phyloP scores from a whole-genome alignment of 2,113 vertebrate genomes.

The Glaucidium brasilianum region DNA sequence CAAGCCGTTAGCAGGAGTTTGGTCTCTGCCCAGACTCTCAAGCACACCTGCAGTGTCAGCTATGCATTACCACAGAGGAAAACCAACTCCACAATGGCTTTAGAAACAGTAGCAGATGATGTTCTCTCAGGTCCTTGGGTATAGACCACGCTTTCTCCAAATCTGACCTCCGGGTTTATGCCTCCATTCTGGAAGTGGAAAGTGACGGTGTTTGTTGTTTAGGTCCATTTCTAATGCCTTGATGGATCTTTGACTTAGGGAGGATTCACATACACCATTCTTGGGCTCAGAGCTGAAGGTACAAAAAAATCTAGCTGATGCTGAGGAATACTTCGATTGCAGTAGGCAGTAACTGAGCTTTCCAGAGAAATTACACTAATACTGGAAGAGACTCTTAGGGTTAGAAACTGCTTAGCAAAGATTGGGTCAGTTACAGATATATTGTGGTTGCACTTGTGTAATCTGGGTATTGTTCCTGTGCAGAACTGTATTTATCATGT shows the following conservation, averaged over 20 bases:
- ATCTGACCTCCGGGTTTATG: neutral
- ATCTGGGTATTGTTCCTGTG: neutral
- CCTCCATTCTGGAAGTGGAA: neutral
- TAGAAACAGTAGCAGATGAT: neutral
- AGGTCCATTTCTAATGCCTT: neutral
- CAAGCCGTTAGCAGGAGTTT: neutral
- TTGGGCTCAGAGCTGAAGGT: neutral
- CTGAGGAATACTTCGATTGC: neutral
- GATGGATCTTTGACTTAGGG: neutral
- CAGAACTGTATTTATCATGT: neutral
- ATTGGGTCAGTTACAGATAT: neutral
- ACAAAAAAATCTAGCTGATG: neutral
- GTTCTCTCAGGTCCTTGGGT: neutral
- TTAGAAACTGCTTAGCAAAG: neutral
- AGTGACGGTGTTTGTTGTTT: neutral
- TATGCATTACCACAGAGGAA: neutral
- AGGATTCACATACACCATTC: neutral
- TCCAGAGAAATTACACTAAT: neutral
- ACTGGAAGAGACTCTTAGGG: neutral
- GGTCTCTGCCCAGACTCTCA: neutral
- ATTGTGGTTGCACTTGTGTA: neutral
- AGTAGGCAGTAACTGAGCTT: neutral
- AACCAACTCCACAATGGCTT: neutral
- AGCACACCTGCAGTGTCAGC: neutral
- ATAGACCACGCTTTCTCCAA: neutral